Evolutionary conservation across 2,113 vertebrate species (phyloP), one percentile per base, ranked within the genome.

Genomic region (Dicerorhinus sumatrensis): DNA sequence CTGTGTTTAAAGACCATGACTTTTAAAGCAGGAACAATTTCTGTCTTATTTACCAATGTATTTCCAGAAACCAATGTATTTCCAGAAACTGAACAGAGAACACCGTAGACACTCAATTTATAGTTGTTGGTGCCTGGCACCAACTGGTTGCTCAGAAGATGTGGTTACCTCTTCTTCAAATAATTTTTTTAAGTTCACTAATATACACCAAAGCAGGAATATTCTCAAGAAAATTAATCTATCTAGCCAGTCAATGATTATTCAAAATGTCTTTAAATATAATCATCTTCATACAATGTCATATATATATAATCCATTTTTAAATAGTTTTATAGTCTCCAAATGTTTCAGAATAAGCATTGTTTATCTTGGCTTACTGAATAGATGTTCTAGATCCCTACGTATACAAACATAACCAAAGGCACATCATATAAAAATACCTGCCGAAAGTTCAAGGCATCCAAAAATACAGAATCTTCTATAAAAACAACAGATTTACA

Each of bases 401-500:
- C 27, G 18, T 39, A 67, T 36, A 63, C 8, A 82, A 46, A 58
- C 4, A 2, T 76, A 95, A 79, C 6, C 25, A n/a, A 75, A 70
- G 31, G 29, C 27, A 72, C 0, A 4, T 33, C 36, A 23, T 90
- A 60, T 91, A 69, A 91, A 89, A 91, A 89, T 98, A 99, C 98
- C 97, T 98, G 98, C 94, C 98, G 97, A 82, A 98, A 98, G 65
- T 98, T 93, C 79, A 99, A n/a, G 27, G 98, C 98, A 98, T 98
- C 98, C 93, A 99, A 94, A 95, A 69, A 98, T 27, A 98, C 29
- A 77, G 98, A 98, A 95, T 98, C 98, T 83, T 98, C 93, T 75
- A 87, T 77, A 82, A 98, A 98, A 69, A 98, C 97, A 81, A 98
- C 98, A 89, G 98, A 98, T 98, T 97, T 98, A 91, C 98, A 99